Evolutionary conservation across 2,888 invertebrate species (phyloP), one percentile per base, ranked within the genome.

Genomic region (Hypolimnas misippus): DNA sequence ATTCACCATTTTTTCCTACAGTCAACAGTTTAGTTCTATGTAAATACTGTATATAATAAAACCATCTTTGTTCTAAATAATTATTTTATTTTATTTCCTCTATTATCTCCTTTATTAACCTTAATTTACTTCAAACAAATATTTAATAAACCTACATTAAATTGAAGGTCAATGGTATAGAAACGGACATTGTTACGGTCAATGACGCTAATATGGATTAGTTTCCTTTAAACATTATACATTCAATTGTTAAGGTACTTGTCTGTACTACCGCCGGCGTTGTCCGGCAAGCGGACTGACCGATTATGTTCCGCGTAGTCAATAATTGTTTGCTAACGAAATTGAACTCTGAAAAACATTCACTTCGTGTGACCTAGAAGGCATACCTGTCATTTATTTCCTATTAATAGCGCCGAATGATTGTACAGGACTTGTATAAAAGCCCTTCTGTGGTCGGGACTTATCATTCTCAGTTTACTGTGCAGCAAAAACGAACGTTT

Each of bases 391-490:
- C 84, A 82, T 75, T 86, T 84, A 87, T 86, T 90, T 90, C 89
- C 88, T 89, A 86, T 84, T 86, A 83, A 78, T 81, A 85, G 82
- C 78, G 75, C 73, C 73, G 73, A 84, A 84, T 75, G 78, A 82
- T 78, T 83, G 85, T 81, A 72, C 79, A 77, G 79, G 79, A 83
- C 75, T 67, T 72, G 70, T 82, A 82, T 82, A 84, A 87, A 89
- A 84, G 84, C 77, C 78, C 82, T 72, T 74, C 75, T 74, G 71
- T 71, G 73, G 76, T 73, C 79, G 74, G 81, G 81, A 82, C 78
- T 78, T 77, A 84, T 81, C 89, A 92, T 88, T 91, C 89, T 77
- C 86, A 86, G 86, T 85, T 79, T 73, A 84, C 85, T 85, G 87
- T 89, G 81, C 83, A 85, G 81, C 77, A 70, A 83, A 83, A 81